Base-by-base conservation (phyloP, 2,888 invertebrate species). In the Pecten maximus region DNA sequence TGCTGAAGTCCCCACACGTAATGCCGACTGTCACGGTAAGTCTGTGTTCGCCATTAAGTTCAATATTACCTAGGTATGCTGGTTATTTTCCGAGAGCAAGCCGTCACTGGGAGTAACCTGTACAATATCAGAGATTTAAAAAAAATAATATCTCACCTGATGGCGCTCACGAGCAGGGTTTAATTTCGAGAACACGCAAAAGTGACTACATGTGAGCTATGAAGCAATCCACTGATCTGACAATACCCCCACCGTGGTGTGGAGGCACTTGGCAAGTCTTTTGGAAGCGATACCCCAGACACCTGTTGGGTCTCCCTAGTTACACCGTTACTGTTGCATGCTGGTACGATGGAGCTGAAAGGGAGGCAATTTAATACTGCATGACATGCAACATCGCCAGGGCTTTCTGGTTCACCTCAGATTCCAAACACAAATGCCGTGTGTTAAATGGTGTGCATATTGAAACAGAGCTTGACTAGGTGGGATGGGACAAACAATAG, bases 101-200 rank as follows among this genome's bases (percentile, higher is more conserved):
- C 74, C 28, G 74, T 74, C 74, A 74, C 35, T 15, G 35, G 8
- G 35, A 74, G 35, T 74, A 74, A 74, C 74, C 74, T 74, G 74
- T 15, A 74, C 15, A 74, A 12, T 35, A 74, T 74, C 74, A 74
- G 28, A 3, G 8, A 16, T 74, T 74, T 28, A 23, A 23, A 74
- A 54, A 54, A 54, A 54, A 54, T 23, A 19, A 23, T 54, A 6
- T 54, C 74, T 74, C 74, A 74, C 74, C 74, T 74, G 74, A 74
- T 74, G 74, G 6, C 74, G 74, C 74, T 74, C 74, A 15, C 74
- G 74, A 74, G 74, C 74, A 74, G 74, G 23, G 74, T 74, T 74
- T 74, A 74, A 74, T 74, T 74, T 74, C 74, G 74, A 74, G 74
- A 74, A 74, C 74, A 74, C 74, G 74, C 74, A 74, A 74, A 74